Base-by-base conservation (phyloP, 2,113 vertebrate genomes). In the Meriones unguiculatus region DNA sequence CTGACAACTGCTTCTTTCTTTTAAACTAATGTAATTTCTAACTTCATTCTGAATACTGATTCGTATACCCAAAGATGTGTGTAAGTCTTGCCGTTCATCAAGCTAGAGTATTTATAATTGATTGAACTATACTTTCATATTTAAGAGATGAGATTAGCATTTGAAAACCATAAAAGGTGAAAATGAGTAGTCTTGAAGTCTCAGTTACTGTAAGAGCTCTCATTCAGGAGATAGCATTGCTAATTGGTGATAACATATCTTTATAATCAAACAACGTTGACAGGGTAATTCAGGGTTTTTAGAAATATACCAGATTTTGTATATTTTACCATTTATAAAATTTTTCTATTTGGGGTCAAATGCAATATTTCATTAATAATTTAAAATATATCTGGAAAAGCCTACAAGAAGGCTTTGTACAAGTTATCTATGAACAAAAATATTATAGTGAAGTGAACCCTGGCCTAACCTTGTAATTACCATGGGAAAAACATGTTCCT, bases 151-250 rank as follows among this genome's bases (percentile, higher is more conserved):
- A 2, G 17, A 59, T 64, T 92, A 93, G 20, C 94, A 88, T 12
- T 52, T 92, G 22, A 72, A 92, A 86, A 84, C 73, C 50, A 2
- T 73, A 80, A 90, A 65, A 69, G 12, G 59, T 32, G n/a, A 82
- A 89, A 90, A 72, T 87, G 38, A 14, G 18, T 65, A 85, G 77
- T 30, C 4, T 93, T 12, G 25, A 87, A 82, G 12, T 41, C 20
- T 94, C 46, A 87, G 32, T 7, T 96, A 24, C 22, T 38, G 46
- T 38, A 95, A 90, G 22, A 95, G 35, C 87, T 94, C 91, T 87
- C 14, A 94, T 9, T 81, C 46, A 57, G 57, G 92, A 85, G 4
- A 15, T 62, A 38, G 35, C 64, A 86, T 46, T 95, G 13, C 6
- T 93, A 52, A 59, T 73, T 89, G 62, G 1, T 32, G 25, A 13